Percentiles rank a stretch among this genome's conserved stretches.
These are phyloP conservation scores for Dermatophagoides farinae DNA, from an alignment of 1,140 invertebrate species.

Conservation along the genomic window DNA sequence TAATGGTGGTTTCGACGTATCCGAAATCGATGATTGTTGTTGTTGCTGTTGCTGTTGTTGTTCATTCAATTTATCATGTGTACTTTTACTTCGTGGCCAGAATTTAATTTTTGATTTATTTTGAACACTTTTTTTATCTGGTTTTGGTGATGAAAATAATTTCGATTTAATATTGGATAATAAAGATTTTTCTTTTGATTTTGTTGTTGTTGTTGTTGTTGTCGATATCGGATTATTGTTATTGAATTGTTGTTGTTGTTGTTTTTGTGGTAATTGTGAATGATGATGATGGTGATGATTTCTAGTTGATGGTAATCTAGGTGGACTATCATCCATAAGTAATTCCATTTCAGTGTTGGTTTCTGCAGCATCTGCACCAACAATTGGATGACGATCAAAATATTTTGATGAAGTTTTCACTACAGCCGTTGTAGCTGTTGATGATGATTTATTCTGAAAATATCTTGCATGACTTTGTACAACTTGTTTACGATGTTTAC, in stretches of 20 bases:
- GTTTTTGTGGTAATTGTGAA: neutral
- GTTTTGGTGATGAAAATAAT: too few species aligned
- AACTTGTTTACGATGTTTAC: neutral
- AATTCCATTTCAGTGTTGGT: neutral
- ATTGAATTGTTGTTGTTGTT: too few species aligned
- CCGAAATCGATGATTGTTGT: neutral
- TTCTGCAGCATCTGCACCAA: neutral
- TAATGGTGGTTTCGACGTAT: too few species aligned
- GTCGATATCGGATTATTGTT: too few species aligned
- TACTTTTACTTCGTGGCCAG: neutral
- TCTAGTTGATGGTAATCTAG: neutral
- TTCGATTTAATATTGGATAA: too few species aligned
- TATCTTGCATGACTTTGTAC: neutral
- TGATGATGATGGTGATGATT: neutral
- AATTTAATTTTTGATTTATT: neutral
- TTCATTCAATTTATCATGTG: neutral
- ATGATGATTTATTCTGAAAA: slow-evolving; percentile 1
- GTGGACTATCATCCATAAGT: too few species aligned
- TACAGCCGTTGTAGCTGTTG: neutral
- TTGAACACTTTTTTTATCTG: too few species aligned
- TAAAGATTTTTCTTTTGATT: too few species aligned
- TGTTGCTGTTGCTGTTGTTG: neutral
- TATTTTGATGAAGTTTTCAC: neutral
- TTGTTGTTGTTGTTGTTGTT: too few species aligned
- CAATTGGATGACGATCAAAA: neutral